These are phyloP conservation scores for Phyto melanocephala DNA, from an alignment of 2,888 invertebrate species.

Conservation along the genomic window DNA sequence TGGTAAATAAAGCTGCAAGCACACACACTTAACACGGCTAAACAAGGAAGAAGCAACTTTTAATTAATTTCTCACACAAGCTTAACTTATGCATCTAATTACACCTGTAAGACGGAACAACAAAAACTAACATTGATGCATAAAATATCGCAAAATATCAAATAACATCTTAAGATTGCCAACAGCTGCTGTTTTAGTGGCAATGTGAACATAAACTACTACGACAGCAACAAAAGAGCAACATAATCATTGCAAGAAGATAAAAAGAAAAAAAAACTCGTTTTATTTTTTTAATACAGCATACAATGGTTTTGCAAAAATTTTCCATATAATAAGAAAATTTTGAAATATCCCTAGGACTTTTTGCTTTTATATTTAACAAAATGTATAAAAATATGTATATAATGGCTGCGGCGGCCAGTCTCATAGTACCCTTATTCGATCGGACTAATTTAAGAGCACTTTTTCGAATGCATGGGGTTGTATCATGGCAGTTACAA, in stretches of 20 bases:
- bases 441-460: no score
- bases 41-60: slow-evolving; percentile 62
- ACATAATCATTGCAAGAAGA: not conserved
- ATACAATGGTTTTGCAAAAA: no score
- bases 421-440: no score
- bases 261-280: slow-evolving; percentile 17
- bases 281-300: no score
- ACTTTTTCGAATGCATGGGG: no score
- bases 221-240: not conserved
- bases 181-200: not conserved
- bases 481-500: no score
- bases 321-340: no score
- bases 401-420: no score
- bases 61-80: slow-evolving; percentile 69
- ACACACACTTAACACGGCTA: not conserved
- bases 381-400: no score
- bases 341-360: no score
- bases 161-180: slow-evolving; percentile 30
- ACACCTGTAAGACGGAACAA: slow-evolving; percentile 63
- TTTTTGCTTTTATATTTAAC: no score
- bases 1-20: not conserved
- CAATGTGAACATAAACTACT: not conserved
- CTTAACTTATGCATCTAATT: slow-evolving; percentile 68
- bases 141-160: slow-evolving; percentile 42
- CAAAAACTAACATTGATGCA: slow-evolving; percentile 9